Base-by-base conservation (phyloP, 2,797 vertebrate species). In the Ctenopoma multispine region DNA sequence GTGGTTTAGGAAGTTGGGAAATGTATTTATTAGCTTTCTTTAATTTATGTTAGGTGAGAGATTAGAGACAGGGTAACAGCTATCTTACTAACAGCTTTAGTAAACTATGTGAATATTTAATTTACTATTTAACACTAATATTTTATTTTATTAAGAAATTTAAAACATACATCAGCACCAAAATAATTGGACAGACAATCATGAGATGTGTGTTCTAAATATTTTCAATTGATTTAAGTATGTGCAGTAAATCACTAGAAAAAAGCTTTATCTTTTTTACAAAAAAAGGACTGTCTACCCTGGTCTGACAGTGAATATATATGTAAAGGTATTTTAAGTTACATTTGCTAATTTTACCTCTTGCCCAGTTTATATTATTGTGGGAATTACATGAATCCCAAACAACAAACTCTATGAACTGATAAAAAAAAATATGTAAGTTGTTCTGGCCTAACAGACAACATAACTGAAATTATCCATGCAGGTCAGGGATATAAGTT, bases 171-270 rank as follows among this genome's bases (percentile, higher is more conserved):
- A 72, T 61, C 9, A 6, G n/a, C 21, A 49, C n/a, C 0, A 66
- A 67, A 48, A 20, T n/a, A 58, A 13, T 70, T 46, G 64, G 47
- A 55, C 41, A 51, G 78, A 81, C 75, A 86, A 83, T 81, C 83
- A 70, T 8, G 3, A 23, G 21, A 27, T 4, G 14, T 8, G 59
- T 24, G 5, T 66, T 43, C 13, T 10, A 51, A 38, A n/a, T 54
- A 21, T 43, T 24, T 48, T 13, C 0, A 13, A 7, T 53, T 14
- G n/a, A 44, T 27, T 43, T 64, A 63, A 34, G 2, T 18, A 12
- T 62, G 11, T 9, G 13, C 1, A 0, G 13, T 54, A 46, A 5
- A 41, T 41, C 1, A 41, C 14, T 5, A 41, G 4, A 14, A 15
- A 41, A 41, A 41, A 41, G 40, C 40, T 15, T 41, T 15, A 36